Conservation (phyloP, 2,888 invertebrate genomes). For the Anthophora plumipes region DNA sequence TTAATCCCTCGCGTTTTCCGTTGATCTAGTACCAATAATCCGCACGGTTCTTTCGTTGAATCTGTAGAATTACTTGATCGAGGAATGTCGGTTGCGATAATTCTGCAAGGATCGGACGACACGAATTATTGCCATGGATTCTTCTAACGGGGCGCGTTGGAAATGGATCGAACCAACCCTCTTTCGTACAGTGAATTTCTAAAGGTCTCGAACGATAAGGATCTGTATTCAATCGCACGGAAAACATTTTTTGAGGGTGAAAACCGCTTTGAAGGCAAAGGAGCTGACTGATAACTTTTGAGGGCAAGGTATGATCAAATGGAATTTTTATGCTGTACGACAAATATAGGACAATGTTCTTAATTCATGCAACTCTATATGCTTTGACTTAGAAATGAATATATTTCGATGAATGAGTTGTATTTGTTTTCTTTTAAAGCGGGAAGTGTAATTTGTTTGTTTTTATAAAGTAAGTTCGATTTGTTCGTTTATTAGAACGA, state of each 20-base stretch:
- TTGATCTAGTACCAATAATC: constrained; percentile 56
- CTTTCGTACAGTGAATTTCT: neutral
- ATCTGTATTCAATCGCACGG: constrained; percentile 21
- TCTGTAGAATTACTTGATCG: constrained; percentile 35
- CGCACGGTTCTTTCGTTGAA: constrained; percentile 34
- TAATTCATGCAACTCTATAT: too few relatives aligned
- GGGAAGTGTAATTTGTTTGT: too few relatives aligned
- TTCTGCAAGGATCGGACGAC: constrained; percentile 10
- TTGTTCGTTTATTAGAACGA: too few relatives aligned
- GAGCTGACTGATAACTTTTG: neutral
- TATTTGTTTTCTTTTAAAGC: too few relatives aligned
- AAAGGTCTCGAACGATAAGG: neutral
- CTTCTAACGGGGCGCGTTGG: constrained; percentile 8
- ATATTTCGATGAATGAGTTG: too few relatives aligned
- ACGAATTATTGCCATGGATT: constrained; percentile 21
- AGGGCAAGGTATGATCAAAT: neutral
- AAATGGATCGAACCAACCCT: constrained; percentile 1
- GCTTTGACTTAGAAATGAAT: too few relatives aligned
- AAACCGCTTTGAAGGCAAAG: neutral
- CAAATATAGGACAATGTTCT: too few relatives aligned
- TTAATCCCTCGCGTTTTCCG: constrained; percentile 47
- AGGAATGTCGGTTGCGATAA: constrained; percentile 24
- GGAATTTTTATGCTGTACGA: neutral
- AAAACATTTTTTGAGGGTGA: neutral
- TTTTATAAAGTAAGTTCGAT: too few relatives aligned